phyloP scores from a whole-genome alignment of 2,888 invertebrate genomes.

The Pseudococcus jackbeardsleyi region DNA sequence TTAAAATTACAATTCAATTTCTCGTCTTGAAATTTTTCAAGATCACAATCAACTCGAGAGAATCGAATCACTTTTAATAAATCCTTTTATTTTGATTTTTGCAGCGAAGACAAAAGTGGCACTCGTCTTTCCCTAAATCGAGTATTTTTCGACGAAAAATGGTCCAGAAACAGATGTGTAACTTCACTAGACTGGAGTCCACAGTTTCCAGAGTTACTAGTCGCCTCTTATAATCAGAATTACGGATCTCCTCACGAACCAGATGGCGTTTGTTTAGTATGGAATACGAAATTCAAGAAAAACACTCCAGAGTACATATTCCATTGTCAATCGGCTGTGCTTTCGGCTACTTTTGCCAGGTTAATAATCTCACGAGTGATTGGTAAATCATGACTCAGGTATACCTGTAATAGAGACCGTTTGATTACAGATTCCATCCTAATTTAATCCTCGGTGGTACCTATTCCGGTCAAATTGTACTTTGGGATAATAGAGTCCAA shows the following conservation, averaged over 20 bases:
- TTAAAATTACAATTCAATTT: too few species aligned
- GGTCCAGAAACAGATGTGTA: conserved; percentile 95
- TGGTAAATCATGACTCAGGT: too few species aligned
- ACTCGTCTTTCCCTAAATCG: conserved; percentile 90
- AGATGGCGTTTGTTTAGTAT: conserved; percentile 96
- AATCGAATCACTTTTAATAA: conserved; percentile 66
- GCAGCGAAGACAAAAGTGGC: conserved; percentile 91
- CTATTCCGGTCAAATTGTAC: conserved; percentile 98
- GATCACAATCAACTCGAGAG: not conserved
- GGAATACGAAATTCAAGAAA: conserved; percentile 99
- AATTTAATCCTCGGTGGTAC: conserved; percentile 98
- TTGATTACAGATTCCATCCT: conserved; percentile 85
- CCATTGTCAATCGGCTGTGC: conserved; percentile 97
- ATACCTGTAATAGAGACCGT: too few species aligned
- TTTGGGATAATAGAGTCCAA: conserved; percentile 99
- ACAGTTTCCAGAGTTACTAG: conserved; percentile 94
- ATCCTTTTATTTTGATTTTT: conserved; percentile 66
- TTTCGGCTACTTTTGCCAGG: conserved; percentile 93
- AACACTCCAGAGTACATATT: conserved; percentile 96
- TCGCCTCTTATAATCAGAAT: conserved; percentile 94
- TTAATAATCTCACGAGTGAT: conserved; percentile 67
- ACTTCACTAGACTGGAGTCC: conserved; percentile 97
- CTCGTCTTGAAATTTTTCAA: not conserved
- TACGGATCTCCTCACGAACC: conserved; percentile 97
- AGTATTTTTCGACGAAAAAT: conserved; percentile 92